Evolutionary conservation across 2,797 vertebrate genomes (phyloP), one percentile per base, ranked within the genome.

Genomic region (Cossypha dichroa): DNA sequence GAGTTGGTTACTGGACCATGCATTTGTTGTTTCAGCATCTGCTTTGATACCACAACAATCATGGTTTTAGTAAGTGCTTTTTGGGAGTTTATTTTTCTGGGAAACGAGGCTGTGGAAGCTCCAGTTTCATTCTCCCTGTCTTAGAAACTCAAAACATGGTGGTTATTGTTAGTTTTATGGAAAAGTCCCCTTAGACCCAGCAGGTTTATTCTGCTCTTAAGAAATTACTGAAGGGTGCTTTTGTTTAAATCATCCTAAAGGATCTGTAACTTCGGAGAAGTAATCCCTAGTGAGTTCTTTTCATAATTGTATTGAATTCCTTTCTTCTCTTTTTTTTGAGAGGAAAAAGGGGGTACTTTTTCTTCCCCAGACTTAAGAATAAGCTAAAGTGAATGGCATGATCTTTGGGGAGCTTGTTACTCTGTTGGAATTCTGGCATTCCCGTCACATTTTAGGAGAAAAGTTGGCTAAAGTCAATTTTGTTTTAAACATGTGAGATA

Each of bases 101-200:
- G n/a, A 59, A 13, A 9, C 0, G 0, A 93, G 43, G 18, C 40
- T n/a, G 10, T 64, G 70, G 62, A 88, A 90, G 38, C 58, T 84
- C 11, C 33, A 69, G 14, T 29, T 56, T 81, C 2, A 0, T 84
- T 78, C 23, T 43, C 31, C 0, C 0, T 22, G 36, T 73, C n/a
- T 77, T 51, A 22, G 45, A 77, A 94, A 59, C 48, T 59, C 36
- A 40, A 55, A 82, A 26, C 8, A 0, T 55, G 33, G 28, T 51
- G 40, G 16, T 73, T 15, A 38, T 59, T 33, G 13, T 29, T 91
- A 56, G 26, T 48, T 63, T 82, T 41, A 12, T 49, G 43, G 38
- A 40, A 18, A 72, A 40, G 29, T 43, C 1, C 3, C 21, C 38
- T 23, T 6, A 3, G 16, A 19, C 15, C 17, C 55, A 54, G 29